Evolutionary conservation across 2,113 vertebrate species (phyloP).

Genomic region (Urocolius indicus): DNA sequence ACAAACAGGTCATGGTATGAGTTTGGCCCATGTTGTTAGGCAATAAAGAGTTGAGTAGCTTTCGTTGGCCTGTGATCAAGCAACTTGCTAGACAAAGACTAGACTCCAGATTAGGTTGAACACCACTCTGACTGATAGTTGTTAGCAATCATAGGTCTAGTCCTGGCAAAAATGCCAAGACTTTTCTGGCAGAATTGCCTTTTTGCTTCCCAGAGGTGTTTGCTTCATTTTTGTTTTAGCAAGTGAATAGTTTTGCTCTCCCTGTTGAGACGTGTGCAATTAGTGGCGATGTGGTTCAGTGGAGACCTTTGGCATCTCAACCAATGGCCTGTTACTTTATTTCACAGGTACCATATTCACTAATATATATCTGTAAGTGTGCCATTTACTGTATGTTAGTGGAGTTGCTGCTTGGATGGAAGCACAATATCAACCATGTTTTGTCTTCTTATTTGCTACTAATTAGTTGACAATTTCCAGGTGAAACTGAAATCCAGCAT

Average conservation of each 20-base stretch:
- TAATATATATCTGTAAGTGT: background rate
- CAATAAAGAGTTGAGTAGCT: background rate
- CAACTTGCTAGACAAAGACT: background rate
- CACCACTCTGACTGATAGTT: background rate
- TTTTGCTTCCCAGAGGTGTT: background rate
- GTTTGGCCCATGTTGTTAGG: background rate
- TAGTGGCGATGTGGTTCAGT: background rate
- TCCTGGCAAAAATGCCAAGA: background rate
- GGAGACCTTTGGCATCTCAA: background rate
- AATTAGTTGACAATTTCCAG: background rate
- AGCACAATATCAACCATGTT: background rate
- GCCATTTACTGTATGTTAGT: background rate
- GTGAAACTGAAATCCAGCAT: background rate
- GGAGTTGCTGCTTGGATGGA: background rate
- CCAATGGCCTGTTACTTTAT: background rate
- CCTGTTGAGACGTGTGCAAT: background rate
- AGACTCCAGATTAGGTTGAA: background rate
- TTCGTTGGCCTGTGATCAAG: background rate
- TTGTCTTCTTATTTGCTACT: background rate
- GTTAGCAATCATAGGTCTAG: background rate
- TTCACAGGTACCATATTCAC: background rate
- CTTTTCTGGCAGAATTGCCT: background rate
- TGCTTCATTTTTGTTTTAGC: background rate
- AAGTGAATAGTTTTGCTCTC: background rate
- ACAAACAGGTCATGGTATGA: accelerated